A percentile compares a stretch with the other conserved stretches of the same genome.
Evolutionary conservation across 2,888 invertebrate species (phyloP).

Genomic region (Junonia oenone): DNA sequence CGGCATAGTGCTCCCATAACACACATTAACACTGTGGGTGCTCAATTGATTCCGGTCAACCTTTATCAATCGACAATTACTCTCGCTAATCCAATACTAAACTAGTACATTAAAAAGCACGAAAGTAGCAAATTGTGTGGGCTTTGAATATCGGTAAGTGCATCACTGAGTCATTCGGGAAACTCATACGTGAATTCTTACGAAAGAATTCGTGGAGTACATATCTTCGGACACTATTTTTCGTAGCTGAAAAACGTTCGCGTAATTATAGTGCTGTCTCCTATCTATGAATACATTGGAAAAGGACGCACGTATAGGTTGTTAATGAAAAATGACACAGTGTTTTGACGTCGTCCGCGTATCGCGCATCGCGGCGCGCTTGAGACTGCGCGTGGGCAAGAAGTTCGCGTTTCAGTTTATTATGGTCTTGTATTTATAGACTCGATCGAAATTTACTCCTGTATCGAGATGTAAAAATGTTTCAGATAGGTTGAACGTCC

Average conservation of each 20-base stretch:
- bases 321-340: constrained; percentile 17
- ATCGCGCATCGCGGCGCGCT: constrained; percentile 49
- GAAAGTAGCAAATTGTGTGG: constrained; percentile 1
- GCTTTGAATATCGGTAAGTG: constrained; percentile 12
- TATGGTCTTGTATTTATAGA: constrained; percentile 65
- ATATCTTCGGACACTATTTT: constrained; percentile 14
- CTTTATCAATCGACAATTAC: neutral
- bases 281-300: constrained; percentile 21
- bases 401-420: constrained; percentile 36
- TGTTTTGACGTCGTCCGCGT: constrained; percentile 28
- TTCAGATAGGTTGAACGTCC: constrained; percentile 26
- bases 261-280: constrained; percentile 18
- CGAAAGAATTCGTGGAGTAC: constrained; percentile 9
- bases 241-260: constrained; percentile 18
- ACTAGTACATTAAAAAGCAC: neutral
- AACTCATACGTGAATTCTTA: constrained; percentile 4
- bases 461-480: constrained; percentile 22
- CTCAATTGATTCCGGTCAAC: constrained; percentile 14
- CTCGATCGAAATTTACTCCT: constrained; percentile 37
- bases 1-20: constrained; percentile 71
- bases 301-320: constrained; percentile 16
- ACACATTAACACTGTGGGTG: constrained; percentile 47
- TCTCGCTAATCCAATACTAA: neutral
- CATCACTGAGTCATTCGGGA: constrained; percentile 25
- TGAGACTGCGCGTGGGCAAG: constrained; percentile 48